Conservation (phyloP, 2,888 invertebrate species). For the Epistrophe grossulariae region DNA sequence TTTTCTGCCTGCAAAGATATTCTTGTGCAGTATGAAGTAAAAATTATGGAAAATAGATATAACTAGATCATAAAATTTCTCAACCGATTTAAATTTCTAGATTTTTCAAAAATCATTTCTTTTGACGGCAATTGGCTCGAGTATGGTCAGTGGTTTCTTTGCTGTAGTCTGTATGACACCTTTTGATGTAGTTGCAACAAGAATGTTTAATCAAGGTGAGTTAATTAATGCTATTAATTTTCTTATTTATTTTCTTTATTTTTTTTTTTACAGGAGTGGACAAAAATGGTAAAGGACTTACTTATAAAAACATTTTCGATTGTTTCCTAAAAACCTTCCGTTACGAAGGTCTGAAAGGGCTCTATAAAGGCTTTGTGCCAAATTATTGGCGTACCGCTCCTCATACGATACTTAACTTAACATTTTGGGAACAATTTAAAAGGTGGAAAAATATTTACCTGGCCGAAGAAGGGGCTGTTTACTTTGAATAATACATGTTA, state of each 20-base stretch:
- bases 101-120: constrained; percentile 84
- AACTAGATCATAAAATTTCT: constrained; percentile 36
- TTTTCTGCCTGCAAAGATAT: constrained; percentile 88
- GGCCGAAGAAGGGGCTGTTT: constrained; percentile 74
- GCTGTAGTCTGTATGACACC: constrained; percentile 92
- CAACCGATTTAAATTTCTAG: constrained; percentile 55
- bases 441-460: constrained; percentile 77
- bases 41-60: neutral
- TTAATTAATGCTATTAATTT: constrained; percentile 56
- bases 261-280: constrained; percentile 85
- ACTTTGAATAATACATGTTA: constrained; percentile 66
- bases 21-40: constrained; percentile 80
- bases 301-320: constrained; percentile 90
- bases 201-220: constrained; percentile 94
- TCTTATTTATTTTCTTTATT: neutral
- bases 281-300: constrained; percentile 85
- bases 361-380: constrained; percentile 92
- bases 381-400: constrained; percentile 91
- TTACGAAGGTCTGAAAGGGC: constrained; percentile 90
- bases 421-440: constrained; percentile 88
- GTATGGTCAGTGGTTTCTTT: constrained; percentile 90
- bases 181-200: constrained; percentile 93
- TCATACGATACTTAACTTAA: constrained; percentile 90
- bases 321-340: constrained; percentile 90
- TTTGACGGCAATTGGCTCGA: constrained; percentile 87